Evolutionary conservation across 1,140 invertebrate genomes (phyloP).

Genomic region (Lordiphosa mommai): DNA sequence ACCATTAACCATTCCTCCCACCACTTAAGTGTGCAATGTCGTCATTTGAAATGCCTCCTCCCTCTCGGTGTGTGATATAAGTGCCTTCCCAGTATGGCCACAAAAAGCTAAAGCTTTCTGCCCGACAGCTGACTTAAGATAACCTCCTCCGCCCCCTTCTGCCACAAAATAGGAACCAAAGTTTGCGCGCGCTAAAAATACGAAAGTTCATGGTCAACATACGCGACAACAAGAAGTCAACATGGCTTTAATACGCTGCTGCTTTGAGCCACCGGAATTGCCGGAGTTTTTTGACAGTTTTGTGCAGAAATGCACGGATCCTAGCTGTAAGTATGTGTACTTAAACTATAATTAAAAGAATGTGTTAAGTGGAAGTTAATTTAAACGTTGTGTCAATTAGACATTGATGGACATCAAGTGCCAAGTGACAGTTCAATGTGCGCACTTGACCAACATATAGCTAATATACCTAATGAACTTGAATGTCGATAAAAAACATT

Average conservation of each 20-base stretch:
- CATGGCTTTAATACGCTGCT: slow-evolving; percentile 89
- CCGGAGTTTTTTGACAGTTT: slow-evolving; percentile 87
- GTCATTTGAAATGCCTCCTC: not conserved
- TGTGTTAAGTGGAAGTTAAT: too few species aligned
- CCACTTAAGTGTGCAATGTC: too few species aligned
- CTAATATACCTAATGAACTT: too few species aligned
- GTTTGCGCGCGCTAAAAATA: slow-evolving; percentile 34
- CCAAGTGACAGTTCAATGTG: too few species aligned
- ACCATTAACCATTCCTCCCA: too few species aligned
- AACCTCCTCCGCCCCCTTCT: not conserved
- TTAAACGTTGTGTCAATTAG: too few species aligned
- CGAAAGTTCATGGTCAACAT: slow-evolving; percentile 55
- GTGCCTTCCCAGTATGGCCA: slow-evolving; percentile 17
- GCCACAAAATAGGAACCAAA: not conserved
- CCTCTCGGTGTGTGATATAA: slow-evolving; percentile 28
- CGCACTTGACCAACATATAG: too few species aligned
- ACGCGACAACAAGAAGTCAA: slow-evolving; percentile 6
- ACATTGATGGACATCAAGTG: too few species aligned
- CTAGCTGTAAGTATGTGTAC: slow-evolving; percentile 86
- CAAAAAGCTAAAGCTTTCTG: slow-evolving; percentile 51
- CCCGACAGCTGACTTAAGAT: slow-evolving; percentile 55
- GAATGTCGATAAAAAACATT: too few species aligned
- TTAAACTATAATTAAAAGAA: not conserved
- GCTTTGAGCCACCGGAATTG: slow-evolving; percentile 86
- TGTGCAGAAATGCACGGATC: slow-evolving; percentile 88